Percentiles rank a stretch among this genome's conserved stretches.
phyloP scores from a whole-genome alignment of 2,113 vertebrate genomes.

The Boleophthalmus pectinirostris region DNA sequence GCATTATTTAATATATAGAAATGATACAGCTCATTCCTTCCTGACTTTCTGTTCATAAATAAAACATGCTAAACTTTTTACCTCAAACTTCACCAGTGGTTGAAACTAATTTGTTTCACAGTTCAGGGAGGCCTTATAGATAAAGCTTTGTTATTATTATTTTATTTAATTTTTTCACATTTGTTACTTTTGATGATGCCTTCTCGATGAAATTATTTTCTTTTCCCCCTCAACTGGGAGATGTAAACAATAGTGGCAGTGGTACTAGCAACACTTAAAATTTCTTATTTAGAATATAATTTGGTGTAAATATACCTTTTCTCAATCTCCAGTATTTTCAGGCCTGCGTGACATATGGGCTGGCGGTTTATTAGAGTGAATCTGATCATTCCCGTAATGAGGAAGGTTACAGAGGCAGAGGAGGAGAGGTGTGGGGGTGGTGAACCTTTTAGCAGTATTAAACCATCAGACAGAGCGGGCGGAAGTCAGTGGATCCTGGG shows the following conservation, averaged over 20 bases:
- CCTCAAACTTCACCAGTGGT: not conserved
- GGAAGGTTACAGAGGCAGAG: constrained; percentile 36
- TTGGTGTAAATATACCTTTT: not conserved
- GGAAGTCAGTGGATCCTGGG: constrained; percentile 19
- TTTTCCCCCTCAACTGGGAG: too few relatives aligned
- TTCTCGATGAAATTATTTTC: too few relatives aligned
- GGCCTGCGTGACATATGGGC: constrained; percentile 14
- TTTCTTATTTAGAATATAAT: not conserved
- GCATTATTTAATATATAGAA: constrained; percentile 55
- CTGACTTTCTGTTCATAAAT: constrained; percentile 44
- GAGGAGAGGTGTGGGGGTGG: constrained; percentile 31
- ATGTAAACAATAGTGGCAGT: too few relatives aligned
- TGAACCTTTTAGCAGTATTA: constrained; percentile 72
- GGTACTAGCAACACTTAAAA: not conserved
- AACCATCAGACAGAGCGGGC: constrained; percentile 51
- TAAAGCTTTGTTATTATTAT: too few relatives aligned
- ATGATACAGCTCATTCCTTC: constrained; percentile 53
- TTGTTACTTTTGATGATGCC: too few relatives aligned
- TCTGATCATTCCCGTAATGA: constrained; percentile 60
- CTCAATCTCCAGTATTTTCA: constrained; percentile 12
- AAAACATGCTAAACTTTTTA: constrained; percentile 46
- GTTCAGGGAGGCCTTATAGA: too few relatives aligned
- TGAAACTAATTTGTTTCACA: not conserved
- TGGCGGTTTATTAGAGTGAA: constrained; percentile 36
- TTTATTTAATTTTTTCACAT: too few relatives aligned